These are phyloP conservation scores for Atta colombica DNA, from an alignment of 1,140 invertebrate species.

Conservation along the genomic window DNA sequence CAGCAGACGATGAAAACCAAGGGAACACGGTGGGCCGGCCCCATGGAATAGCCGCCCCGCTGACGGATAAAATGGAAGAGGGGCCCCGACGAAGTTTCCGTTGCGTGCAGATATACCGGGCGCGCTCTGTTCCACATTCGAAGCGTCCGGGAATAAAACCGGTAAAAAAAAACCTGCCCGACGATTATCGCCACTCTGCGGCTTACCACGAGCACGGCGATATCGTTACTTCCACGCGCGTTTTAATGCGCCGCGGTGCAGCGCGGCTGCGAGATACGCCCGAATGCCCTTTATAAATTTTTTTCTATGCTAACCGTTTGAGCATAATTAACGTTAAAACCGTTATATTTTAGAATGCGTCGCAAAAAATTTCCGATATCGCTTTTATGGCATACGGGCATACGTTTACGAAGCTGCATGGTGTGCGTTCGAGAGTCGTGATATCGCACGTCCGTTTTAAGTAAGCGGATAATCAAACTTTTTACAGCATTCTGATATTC, in stretches of 20 bases:
- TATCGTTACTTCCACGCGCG: constrained; percentile 54
- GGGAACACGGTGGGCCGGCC: constrained; percentile 47
- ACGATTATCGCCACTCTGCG: constrained; percentile 60
- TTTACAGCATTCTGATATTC: neutral
- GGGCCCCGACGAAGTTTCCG: constrained; percentile 68
- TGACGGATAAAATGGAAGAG: constrained; percentile 47
- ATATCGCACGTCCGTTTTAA: constrained; percentile 8
- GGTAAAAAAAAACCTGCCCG: constrained; percentile 41
- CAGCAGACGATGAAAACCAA: constrained; percentile 55
- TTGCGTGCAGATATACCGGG: constrained; percentile 47
- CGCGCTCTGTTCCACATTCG: constrained; percentile 61
- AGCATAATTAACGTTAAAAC: constrained; percentile 61
- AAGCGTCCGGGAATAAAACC: constrained; percentile 58
- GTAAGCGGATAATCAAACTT: constrained; percentile 19
- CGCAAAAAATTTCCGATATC: constrained; percentile 51
- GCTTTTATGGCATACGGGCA: constrained; percentile 8
- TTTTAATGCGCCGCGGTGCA: constrained; percentile 48
- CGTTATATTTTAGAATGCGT: constrained; percentile 51
- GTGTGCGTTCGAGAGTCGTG: neutral
- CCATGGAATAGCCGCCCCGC: constrained; percentile 45
- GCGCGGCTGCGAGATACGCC: constrained; percentile 41
- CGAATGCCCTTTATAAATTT: constrained; percentile 58
- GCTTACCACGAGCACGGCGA: constrained; percentile 47
- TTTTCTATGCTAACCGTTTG: constrained; percentile 33
- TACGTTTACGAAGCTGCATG: neutral